A percentile compares a stretch with the other conserved stretches of the same genome.
Evolutionary conservation across 2,113 vertebrate species (phyloP).

Genomic region (Chloebia gouldiae): DNA sequence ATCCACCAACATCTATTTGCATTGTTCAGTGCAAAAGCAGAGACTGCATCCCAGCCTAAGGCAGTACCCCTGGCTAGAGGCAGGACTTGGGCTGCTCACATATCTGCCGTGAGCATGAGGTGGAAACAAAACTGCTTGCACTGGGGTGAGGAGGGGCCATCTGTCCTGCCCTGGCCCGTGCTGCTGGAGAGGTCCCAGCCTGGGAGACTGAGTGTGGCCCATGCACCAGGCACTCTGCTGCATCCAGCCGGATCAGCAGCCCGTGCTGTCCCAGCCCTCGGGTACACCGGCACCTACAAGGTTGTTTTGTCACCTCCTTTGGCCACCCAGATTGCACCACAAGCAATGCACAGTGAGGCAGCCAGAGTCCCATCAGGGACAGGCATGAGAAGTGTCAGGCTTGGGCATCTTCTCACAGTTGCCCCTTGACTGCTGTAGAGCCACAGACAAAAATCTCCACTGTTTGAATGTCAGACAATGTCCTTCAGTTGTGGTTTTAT

Average conservation of each 20-base stretch:
- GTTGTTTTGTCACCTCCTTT: background rate
- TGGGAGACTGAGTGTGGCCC: background rate
- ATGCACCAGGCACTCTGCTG: rapidly evolving
- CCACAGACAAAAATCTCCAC: background rate
- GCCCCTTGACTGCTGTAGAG: background rate
- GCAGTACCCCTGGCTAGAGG: background rate
- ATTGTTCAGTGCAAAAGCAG: background rate
- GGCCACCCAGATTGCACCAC: background rate
- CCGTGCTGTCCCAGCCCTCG: rapidly evolving
- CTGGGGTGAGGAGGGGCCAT: background rate
- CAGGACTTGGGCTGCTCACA: background rate
- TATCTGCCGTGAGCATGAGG: rapidly evolving
- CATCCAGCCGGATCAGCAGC: background rate
- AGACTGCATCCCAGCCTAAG: background rate
- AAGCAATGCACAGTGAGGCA: background rate
- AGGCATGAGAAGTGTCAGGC: background rate
- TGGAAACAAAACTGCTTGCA: background rate
- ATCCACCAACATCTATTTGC: background rate
- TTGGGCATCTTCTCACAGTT: background rate
- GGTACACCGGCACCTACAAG: rapidly evolving
- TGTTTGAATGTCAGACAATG: background rate
- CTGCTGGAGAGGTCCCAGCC: background rate
- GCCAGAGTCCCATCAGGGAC: background rate
- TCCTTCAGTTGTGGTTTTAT: background rate
- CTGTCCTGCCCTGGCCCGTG: background rate